Base-by-base conservation (phyloP, 2,888 invertebrate species). In the Argyresthia goedartella region DNA sequence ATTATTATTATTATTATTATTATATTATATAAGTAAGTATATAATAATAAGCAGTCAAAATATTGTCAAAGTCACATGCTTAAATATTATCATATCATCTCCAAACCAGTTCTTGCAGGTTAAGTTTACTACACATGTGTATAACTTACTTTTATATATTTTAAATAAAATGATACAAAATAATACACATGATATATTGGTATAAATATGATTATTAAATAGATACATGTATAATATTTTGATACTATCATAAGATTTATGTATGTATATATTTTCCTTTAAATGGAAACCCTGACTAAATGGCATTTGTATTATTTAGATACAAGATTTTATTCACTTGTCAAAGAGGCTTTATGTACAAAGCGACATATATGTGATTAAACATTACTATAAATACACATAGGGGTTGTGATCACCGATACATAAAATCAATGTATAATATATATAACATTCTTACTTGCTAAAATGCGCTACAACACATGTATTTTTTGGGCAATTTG, bases 261-360 rank as follows among this genome's bases (percentile, higher is more conserved):
- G 16, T 16, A 44, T 1, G 25, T 11, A 47, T 53, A 52, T 49
- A 54, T 47, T 52, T 50, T 43, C 15, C 42, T 57, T 57, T 61
- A 53, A 57, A 56, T 56, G 58, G 60, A 67, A 66, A 76, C 73
- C 73, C 73, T 76, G 74, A 64, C 64, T 66, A 66, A 57, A 65
- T 58, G 66, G 68, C 8, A 25, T 46, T 9, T 43, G 14, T 43
- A 43, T 25, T 25, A 25, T 4, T 25, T 4, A 25, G 9, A 44
- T 14, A 14, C 10, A 14, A 45, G 14, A 8, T 15, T 15, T 45
- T 45, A 15, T 14, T 14, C 10, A 25, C 25, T 14, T 15, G 7
- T 16, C 25, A 46, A 33, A 33, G 9, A 25, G 7, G 25, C 10
- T 13, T 43, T 13, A 43, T 57, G 54, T 51, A 36, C 34, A 52